A percentile compares a stretch with the other conserved stretches of the same genome.
Evolutionary conservation across 2,797 vertebrate species (phyloP).

Genomic region (Odontamblyopus lacepedii): DNA sequence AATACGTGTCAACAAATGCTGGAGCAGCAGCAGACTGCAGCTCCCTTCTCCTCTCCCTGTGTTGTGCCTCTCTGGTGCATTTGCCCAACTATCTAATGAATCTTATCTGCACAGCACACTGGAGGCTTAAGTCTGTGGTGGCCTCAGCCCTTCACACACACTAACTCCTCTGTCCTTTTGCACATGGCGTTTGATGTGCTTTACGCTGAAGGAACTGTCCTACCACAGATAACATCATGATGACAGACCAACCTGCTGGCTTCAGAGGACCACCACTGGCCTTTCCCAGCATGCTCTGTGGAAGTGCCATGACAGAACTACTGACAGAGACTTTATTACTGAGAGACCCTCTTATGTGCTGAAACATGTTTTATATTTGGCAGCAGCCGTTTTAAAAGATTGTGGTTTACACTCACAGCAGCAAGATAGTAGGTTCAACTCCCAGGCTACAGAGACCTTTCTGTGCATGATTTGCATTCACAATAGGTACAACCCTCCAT

Average conservation of each 20-base stretch:
- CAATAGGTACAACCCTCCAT: no score
- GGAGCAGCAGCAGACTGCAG: constrained; percentile 65
- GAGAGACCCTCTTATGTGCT: constrained; percentile 57
- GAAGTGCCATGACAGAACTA: constrained; percentile 60
- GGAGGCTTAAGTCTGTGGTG: constrained; percentile 75
- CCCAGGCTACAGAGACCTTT: no score
- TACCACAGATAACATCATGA: constrained; percentile 59
- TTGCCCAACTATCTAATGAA: constrained; percentile 77
- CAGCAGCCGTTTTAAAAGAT: constrained; percentile 61
- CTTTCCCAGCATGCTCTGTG: constrained; percentile 33
- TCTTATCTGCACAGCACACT: constrained; percentile 75
- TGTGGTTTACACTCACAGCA: constrained; percentile 5
- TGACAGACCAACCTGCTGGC: constrained; percentile 46
- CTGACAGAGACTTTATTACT: constrained; percentile 60
- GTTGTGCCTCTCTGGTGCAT: constrained; percentile 58
- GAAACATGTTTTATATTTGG: constrained; percentile 50
- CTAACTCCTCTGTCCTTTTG: constrained; percentile 35
- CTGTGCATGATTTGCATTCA: no score
- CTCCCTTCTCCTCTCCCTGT: constrained; percentile 33
- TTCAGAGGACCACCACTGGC: constrained; percentile 53
- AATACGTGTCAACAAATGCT: constrained; percentile 78
- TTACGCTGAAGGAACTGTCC: constrained; percentile 62
- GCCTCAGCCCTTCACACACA: constrained; percentile 63
- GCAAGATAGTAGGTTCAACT: no score
- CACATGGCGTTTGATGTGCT: constrained; percentile 57